Evolutionary conservation across 2,797 vertebrate genomes (phyloP), one percentile per base, ranked within the genome.

Genomic region (Scarus forsteni): DNA sequence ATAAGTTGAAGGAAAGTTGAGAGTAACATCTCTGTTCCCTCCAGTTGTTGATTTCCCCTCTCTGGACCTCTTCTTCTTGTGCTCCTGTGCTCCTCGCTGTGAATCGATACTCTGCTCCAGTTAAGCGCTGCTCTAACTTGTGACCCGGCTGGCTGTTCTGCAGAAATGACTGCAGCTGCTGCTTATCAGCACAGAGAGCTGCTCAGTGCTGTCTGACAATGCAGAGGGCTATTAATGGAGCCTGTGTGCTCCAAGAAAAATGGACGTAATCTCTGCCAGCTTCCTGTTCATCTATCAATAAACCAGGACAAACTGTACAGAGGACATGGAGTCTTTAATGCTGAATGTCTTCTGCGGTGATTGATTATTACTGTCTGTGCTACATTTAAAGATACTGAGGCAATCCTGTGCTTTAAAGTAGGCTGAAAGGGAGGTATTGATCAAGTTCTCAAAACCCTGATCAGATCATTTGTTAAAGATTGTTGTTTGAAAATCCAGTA

Each of bases 91-190:
- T 76, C 49, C 55, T 43, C 8, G 15, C 43, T 36, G 13, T 55
- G 6, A 63, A 60, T 82, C 66, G 8, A 86, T 84, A 52, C 48
- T 10, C 48, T 27, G 16, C 63, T 60, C 40, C 77, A 7, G 53
- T 69, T 61, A 66, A 78, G 59, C 50, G 7, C 18, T 15, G 50
- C 54, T 74, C 44, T 79, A 76, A 75, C 69, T 65, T 49, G 56
- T 60, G 71, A 79, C 58, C 48, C 16, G 13, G 53, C 60, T 53
- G 57, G 10, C 45, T 13, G 56, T 46, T 56, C 46, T 16, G 57
- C 38, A 35, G 36, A 62, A 70, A 76, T 62, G 70, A 48, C 51
- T 69, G 61, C 83, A 78, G 76, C 76, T 76, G 74, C 79, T 72
- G 61, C 54, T 81, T 15, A 67, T 65, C 16, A 10, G 15, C 12